Evolutionary conservation across 23 tunicate genomes (phyloP).

Genomic region (Trididemnum miniatum): DNA sequence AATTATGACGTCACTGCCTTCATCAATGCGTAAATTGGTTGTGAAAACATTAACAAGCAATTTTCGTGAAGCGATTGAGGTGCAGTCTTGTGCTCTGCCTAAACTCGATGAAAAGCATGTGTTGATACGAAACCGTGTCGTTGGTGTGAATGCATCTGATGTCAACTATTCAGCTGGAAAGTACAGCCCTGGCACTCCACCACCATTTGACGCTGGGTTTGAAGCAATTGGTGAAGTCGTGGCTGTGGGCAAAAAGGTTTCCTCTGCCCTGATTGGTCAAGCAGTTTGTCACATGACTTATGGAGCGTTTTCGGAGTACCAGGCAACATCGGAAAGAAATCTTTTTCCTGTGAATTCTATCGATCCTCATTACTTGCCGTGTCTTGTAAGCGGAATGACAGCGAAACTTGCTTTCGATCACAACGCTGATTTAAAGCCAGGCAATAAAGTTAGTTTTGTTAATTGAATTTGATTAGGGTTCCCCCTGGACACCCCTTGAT

Average conservation of each 20-base stretch:
- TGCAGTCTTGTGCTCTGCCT: constrained; percentile 53
- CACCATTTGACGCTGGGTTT: constrained; percentile 95
- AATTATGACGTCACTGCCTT: constrained; percentile 42
- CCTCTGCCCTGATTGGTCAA: constrained; percentile 52
- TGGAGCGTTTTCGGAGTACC: constrained; percentile 94
- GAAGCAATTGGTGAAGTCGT: constrained; percentile 98
- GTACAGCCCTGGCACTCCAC: constrained; percentile 59
- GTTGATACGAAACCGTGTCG: constrained; percentile 66
- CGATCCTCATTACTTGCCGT: constrained; percentile 74
- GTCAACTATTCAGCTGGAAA: constrained; percentile 90
- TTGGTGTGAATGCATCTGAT: constrained; percentile 96
- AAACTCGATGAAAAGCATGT: constrained; percentile 38
- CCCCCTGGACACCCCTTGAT: no score
- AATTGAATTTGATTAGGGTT: no score
- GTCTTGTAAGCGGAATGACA: constrained; percentile 93
- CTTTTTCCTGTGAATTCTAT: constrained; percentile 48
- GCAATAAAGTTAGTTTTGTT: constrained; percentile 48
- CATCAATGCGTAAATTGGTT: constrained; percentile 66
- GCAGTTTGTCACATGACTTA: constrained; percentile 76
- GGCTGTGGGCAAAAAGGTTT: constrained; percentile 59
- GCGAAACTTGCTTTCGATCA: constrained; percentile 75
- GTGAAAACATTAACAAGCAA: constrained; percentile 54
- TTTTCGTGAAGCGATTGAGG: constrained; percentile 83
- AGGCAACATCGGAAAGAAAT: constrained; percentile 37
- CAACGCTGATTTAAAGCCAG: constrained; percentile 56